These are phyloP conservation scores for Tyto alba DNA, from an alignment of 2,113 vertebrate genomes.

Conservation along the genomic window DNA sequence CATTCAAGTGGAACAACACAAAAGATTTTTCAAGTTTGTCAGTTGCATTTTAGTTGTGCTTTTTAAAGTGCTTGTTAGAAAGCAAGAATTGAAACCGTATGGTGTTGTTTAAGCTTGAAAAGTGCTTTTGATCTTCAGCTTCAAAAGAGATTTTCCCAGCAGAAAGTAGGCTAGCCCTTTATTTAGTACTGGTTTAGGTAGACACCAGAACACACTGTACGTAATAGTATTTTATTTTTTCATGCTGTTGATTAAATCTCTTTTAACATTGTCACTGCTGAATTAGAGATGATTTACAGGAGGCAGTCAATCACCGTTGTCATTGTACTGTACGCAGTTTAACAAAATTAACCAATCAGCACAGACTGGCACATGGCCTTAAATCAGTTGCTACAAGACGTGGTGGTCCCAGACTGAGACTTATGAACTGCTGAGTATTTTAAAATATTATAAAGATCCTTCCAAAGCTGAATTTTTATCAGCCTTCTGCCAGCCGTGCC, in stretches of 20 bases:
- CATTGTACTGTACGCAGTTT: neutral
- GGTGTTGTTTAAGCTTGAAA: slow-evolving; percentile 15
- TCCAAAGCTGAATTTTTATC: neutral
- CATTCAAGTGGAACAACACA: slow-evolving; percentile 55
- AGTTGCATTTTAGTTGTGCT: slow-evolving; percentile 38
- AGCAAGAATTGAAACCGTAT: slow-evolving; percentile 38
- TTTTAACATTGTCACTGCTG: neutral
- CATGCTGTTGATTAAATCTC: neutral
- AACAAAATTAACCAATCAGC: neutral
- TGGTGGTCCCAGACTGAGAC: neutral
- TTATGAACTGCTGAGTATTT: neutral
- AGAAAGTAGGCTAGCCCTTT: slow-evolving; percentile 8
- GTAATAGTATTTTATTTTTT: neutral
- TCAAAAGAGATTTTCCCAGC: slow-evolving; percentile 41
- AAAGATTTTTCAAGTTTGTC: slow-evolving; percentile 58
- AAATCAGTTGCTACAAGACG: neutral
- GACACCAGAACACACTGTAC: neutral
- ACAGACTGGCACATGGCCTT: neutral
- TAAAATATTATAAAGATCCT: neutral
- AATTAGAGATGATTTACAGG: neutral
- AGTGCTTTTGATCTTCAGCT: slow-evolving; percentile 46
- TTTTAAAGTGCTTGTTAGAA: slow-evolving; percentile 50
- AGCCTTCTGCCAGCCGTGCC: neutral
- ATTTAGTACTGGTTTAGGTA: neutral
- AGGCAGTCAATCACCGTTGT: neutral